These are phyloP conservation scores for Burhinus oedicnemus DNA, from an alignment of 2,113 vertebrate genomes.

Conservation along the genomic window DNA sequence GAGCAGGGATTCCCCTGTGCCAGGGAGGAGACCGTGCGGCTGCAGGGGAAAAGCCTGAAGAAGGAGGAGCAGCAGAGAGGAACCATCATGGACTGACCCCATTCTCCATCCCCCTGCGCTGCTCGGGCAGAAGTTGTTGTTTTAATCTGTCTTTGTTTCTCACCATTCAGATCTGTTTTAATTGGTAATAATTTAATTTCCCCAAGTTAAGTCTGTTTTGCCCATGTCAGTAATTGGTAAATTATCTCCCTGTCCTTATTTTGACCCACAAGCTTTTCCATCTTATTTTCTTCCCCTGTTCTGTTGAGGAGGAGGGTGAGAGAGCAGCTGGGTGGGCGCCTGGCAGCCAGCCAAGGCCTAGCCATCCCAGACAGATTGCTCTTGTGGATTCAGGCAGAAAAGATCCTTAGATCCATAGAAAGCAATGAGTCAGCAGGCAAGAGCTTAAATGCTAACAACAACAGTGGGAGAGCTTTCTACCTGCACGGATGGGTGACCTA, in stretches of 20 bases:
- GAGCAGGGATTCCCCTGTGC: too few relatives aligned
- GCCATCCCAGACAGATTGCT: not conserved
- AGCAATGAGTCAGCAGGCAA: not conserved
- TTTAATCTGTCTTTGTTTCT: not conserved
- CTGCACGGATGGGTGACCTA: not conserved
- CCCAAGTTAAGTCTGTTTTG: not conserved
- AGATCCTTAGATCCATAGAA: not conserved
- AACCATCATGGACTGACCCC: not conserved
- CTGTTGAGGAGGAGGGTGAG: not conserved
- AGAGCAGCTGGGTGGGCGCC: accelerated
- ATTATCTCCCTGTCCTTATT: not conserved
- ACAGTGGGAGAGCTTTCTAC: not conserved
- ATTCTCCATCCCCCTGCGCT: accelerated
- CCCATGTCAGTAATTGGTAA: not conserved
- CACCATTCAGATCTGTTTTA: not conserved
- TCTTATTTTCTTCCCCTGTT: not conserved
- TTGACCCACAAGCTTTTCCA: not conserved
- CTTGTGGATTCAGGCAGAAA: not conserved
- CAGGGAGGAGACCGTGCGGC: too few relatives aligned
- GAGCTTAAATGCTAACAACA: not conserved
- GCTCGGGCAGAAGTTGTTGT: accelerated
- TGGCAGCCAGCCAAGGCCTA: not conserved
- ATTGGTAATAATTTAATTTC: not conserved
- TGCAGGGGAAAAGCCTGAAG: too few relatives aligned
- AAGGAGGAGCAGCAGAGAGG: not conserved